Percentiles rank a stretch among this genome's conserved stretches.
Conservation (phyloP, 2,797 vertebrate genomes). For the Labroides dimidiatus region DNA sequence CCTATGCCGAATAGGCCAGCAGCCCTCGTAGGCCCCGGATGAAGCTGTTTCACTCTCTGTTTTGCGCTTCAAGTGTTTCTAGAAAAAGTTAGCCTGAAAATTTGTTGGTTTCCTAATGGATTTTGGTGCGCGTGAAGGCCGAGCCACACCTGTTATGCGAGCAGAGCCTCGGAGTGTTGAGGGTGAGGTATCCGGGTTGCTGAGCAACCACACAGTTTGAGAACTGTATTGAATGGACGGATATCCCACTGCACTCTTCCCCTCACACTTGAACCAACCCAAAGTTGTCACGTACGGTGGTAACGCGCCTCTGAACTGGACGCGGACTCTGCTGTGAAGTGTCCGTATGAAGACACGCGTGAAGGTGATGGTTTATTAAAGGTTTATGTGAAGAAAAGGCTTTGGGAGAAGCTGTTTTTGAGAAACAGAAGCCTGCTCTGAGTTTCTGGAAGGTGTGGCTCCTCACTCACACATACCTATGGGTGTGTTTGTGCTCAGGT, state of each 20-base stretch:
- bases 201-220: neutral
- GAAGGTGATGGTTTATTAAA: neutral
- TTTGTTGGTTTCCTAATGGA: neutral
- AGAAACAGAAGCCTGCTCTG: neutral
- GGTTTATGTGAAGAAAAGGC: neutral
- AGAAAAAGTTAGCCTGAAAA: too few species aligned
- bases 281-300: too few species aligned
- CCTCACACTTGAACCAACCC: too few species aligned
- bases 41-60: rapidly evolving
- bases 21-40: neutral
- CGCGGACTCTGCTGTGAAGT: too few species aligned
- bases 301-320: too few species aligned
- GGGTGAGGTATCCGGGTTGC: neutral
- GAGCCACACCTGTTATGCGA: neutral
- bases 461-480: neutral
- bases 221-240: constrained; percentile 16
- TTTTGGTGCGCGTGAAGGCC: neutral
- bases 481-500: neutral
- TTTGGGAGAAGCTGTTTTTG: too few species aligned
- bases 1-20: neutral
- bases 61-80: rapidly evolving
- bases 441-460: constrained; percentile 26
- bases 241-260: too few species aligned
- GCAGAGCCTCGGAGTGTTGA: too few species aligned
- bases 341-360: neutral